Evolutionary conservation across 2,797 vertebrate species (phyloP), one percentile per base, ranked within the genome.

Genomic region (Catharus ustulatus): DNA sequence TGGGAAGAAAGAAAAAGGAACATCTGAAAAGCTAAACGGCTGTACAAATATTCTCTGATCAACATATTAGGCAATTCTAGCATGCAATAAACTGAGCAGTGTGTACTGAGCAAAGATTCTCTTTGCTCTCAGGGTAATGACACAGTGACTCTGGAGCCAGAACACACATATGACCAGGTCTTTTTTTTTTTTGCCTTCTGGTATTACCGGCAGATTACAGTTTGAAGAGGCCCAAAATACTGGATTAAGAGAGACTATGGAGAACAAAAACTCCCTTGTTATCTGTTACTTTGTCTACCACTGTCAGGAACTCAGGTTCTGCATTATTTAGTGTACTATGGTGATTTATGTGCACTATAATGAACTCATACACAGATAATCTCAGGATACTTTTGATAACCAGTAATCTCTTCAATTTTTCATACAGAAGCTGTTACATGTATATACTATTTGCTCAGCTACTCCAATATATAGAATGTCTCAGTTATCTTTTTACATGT

Each of bases 1-100:
- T 36, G 52, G 67, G 94, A 22, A 66, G 74, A 77, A 88, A 92
- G 74, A 78, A 87, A 76, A 93, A 71, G 68, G 11, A 94, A 93
- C 48, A 89, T 94, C 64, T 96, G 95, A 92, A 93, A 91, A 89
- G 73, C 62, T 87, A 43, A 80, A 89, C 5, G 0, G 58, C 43
- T 85, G 74, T n/a, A 72, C 36, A 87, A 72, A 91, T 61, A 79
- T 49, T 57, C 42, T 49, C 49, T 45, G 24, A 67, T 90, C 40
- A 93, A 87, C 3, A 0, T 20, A 76, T 45, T 6, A 73, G 7
- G n/a, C 51, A 90, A 92, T 55, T 93, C 67, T 55, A 66, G 69
- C 75, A 82, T 52, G 78, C 55, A 79, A 30, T n/a, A 36, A 32
- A 66, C 20, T 40, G 17, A 89, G 46, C 22, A 51, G 4, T 0